A percentile compares a stretch with the other conserved stretches of the same genome.
Conservation (phyloP, 2,888 invertebrate species). For the Cheilosia pagana region DNA sequence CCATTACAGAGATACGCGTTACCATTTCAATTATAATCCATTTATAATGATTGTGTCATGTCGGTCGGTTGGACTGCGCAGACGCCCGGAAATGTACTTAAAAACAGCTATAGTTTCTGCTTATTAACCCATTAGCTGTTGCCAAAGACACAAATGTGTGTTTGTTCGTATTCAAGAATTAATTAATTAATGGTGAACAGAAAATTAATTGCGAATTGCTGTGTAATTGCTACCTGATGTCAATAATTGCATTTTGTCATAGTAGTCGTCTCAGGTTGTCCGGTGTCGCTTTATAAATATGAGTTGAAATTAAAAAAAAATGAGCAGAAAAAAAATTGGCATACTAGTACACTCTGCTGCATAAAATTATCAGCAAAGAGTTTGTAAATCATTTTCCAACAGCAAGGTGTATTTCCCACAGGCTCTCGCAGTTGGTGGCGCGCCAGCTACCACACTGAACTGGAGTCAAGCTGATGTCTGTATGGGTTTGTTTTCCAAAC, state of each 20-base stretch:
- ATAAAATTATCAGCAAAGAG: slow-evolving; percentile 60
- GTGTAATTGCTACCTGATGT: slow-evolving; percentile 74
- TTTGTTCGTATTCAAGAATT: slow-evolving; percentile 30
- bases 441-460: not conserved
- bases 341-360: slow-evolving; percentile 48
- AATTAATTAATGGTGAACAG: slow-evolving; percentile 73
- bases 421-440: slow-evolving; percentile 20
- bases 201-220: slow-evolving; percentile 74
- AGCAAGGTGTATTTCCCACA: slow-evolving; percentile 57
- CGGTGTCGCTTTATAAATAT: slow-evolving; percentile 4
- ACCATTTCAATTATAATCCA: slow-evolving; percentile 63
- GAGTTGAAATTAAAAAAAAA: slow-evolving; percentile 11
- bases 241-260: slow-evolving; percentile 70
- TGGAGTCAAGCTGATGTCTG: slow-evolving; percentile 14
- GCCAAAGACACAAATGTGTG: slow-evolving; percentile 1
- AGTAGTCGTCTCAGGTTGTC: slow-evolving; percentile 6
- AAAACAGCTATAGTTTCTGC: slow-evolving; percentile 43
- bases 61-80: slow-evolving; percentile 13
- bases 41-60: slow-evolving; percentile 58
- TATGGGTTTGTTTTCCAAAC: not conserved
- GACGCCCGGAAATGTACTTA: slow-evolving; percentile 67
- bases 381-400: slow-evolving; percentile 54
- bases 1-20: slow-evolving; percentile 53
- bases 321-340: slow-evolving; percentile 29
- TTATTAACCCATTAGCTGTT: slow-evolving; percentile 66